Evolutionary conservation across 2,888 invertebrate species (phyloP).

Genomic region (Acleris holmiana): DNA sequence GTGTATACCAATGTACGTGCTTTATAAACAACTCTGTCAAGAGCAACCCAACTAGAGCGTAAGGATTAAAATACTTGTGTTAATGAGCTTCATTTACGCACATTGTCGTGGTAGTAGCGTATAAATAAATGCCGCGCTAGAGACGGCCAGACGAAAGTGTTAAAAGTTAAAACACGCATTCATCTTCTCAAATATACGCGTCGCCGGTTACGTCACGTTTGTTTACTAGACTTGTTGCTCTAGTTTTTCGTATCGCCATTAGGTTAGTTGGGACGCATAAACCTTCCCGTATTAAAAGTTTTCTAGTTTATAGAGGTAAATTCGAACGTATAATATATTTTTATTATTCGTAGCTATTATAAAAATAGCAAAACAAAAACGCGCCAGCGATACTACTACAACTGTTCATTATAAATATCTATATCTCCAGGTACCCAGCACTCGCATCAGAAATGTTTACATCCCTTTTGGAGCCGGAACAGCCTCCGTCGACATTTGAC

Average conservation of each 20-base stretch:
- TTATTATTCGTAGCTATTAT: not conserved
- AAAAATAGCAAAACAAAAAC: not conserved
- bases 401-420: not conserved
- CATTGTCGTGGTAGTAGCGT: constrained; percentile 28
- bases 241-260: constrained; percentile 30
- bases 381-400: too few relatives aligned
- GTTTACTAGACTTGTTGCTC: constrained; percentile 37
- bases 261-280: constrained; percentile 26
- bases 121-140: constrained; percentile 36
- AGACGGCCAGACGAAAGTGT: constrained; percentile 35
- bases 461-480: constrained; percentile 87
- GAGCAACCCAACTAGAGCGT: constrained; percentile 11
- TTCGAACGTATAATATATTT: not conserved
- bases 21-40: constrained; percentile 8
- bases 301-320: constrained; percentile 9
- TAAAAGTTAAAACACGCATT: constrained; percentile 39
- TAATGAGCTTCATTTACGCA: constrained; percentile 35
- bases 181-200: constrained; percentile 35
- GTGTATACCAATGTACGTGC: not conserved
- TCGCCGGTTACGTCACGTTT: constrained; percentile 35
- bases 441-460: constrained; percentile 93
- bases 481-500: constrained; percentile 87
- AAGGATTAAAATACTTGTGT: constrained; percentile 25
- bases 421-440: constrained; percentile 85
- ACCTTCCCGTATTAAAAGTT: constrained; percentile 21